Base-by-base conservation (phyloP, 2,797 vertebrate species). In the Anableps anableps region DNA sequence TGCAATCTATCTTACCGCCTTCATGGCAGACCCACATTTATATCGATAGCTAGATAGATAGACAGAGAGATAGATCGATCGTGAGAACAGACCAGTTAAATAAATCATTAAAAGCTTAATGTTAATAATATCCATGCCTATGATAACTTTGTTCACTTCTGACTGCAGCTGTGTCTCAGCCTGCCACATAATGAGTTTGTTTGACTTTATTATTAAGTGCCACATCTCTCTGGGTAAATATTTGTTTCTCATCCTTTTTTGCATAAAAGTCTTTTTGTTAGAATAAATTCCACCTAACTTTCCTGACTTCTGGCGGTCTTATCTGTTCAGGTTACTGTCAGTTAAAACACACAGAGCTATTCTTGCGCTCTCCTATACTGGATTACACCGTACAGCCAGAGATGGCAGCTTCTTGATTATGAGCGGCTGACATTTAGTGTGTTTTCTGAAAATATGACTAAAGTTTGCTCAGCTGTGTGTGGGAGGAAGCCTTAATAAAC, bases 401-500 rank as follows among this genome's bases (percentile, higher is more conserved):
- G 76, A 58, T 64, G 31, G 11, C 55, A 77, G 26, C 19, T n/a
- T 68, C 66, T 74, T 50, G 45, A 74, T 74, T 62, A 71, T 26
- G 5, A 74, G 45, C 23, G 10, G 76, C 53, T 72, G 58, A 80
- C 74, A 48, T 53, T 76, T 76, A 60, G 74, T 38, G 14, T 71
- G 38, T 76, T 23, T 79, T 50, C 62, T 75, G 62, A 76, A 85
- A 82, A 80, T 73, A 71, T 58, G 45, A 81, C 79, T 78, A 50
- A 55, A 80, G 38, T 79, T 72, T 53, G n/a, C 62, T 74, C 62
- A 84, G 64, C 74, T 77, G 71, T 74, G 76, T 72, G 64, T 68
- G 51, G 68, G 38, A 79, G 70, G 70, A 70, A 74, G 68, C 34
- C 48, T 21, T 74, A 74, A 72, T 77, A 64, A 19, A 76, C 38